phyloP scores from a whole-genome alignment of 2,113 vertebrate genomes.

The Hymenochirus boettgeri region DNA sequence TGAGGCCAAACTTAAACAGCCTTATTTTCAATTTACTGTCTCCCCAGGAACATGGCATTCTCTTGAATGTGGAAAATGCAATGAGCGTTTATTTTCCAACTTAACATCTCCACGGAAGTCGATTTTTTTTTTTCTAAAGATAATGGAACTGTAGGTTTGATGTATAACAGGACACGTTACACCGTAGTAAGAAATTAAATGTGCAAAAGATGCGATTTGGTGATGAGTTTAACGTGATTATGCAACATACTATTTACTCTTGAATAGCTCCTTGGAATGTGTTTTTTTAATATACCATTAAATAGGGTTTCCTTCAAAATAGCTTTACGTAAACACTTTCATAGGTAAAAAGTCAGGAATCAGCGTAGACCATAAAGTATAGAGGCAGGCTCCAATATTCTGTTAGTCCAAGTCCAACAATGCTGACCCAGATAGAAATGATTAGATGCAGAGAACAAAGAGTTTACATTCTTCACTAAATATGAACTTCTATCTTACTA shows the following conservation, averaged over 20 bases:
- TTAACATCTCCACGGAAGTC: conserved; percentile 63
- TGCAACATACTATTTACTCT: conserved; percentile 42
- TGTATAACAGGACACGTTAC: conserved; percentile 68
- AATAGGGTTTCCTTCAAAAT: neutral
- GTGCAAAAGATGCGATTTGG: conserved; percentile 50
- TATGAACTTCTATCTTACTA: no score
- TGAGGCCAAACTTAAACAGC: conserved; percentile 91
- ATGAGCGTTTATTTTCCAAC: conserved; percentile 51
- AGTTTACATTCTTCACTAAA: no score
- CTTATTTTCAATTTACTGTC: conserved; percentile 97
- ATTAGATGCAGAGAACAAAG: no score
- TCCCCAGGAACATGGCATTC: conserved; percentile 84
- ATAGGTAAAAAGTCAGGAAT: no score
- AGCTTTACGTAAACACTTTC: neutral
- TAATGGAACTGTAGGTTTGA: conserved; percentile 73
- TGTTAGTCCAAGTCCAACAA: no score
- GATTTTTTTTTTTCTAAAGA: conserved; percentile 72
- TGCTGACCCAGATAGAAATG: no score
- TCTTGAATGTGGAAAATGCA: conserved; percentile 79
- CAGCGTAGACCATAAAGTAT: no score
- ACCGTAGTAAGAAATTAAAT: conserved; percentile 58
- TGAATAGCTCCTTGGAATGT: conserved; percentile 23
- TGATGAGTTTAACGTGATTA: conserved; percentile 47
- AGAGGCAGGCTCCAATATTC: neutral
- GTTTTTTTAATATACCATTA: conserved; percentile 16